These are phyloP conservation scores for Diplazon laetatorius DNA, from an alignment of 2,888 invertebrate genomes.

Conservation along the genomic window DNA sequence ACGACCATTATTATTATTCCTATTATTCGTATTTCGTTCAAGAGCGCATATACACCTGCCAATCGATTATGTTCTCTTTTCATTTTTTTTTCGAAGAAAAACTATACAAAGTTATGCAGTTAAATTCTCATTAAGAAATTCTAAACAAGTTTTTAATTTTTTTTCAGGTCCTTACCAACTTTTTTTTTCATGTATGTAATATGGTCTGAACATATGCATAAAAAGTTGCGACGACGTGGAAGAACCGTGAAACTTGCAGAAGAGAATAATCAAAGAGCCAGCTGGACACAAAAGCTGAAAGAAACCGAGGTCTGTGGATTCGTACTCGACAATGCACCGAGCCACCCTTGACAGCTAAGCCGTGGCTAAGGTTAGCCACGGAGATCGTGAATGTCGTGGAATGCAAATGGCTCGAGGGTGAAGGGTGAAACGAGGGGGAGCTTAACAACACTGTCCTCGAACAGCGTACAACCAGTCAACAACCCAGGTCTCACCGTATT, in stretches of 20 bases:
- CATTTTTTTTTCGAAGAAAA: too few species aligned
- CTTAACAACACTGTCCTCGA: slow-evolving; percentile 33
- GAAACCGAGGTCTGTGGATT: neutral
- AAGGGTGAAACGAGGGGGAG: slow-evolving; percentile 57
- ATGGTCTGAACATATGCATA: too few species aligned
- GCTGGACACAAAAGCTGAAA: slow-evolving; percentile 5
- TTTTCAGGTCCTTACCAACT: too few species aligned
- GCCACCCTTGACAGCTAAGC: slow-evolving; percentile 21
- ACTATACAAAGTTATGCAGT: too few species aligned
- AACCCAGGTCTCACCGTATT: neutral
- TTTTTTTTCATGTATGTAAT: too few species aligned
- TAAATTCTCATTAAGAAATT: too few species aligned
- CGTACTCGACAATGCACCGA: slow-evolving; percentile 2
- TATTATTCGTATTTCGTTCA: too few species aligned
- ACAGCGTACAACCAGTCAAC: slow-evolving; percentile 30
- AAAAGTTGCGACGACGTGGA: too few species aligned
- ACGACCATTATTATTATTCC: too few species aligned
- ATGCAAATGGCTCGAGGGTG: slow-evolving; percentile 69
- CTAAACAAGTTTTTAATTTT: too few species aligned
- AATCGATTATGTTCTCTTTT: too few species aligned
- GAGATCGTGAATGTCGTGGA: slow-evolving; percentile 51
- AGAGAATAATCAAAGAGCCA: neutral
- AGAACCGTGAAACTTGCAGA: neutral
- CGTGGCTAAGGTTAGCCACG: slow-evolving; percentile 1
- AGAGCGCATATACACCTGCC: too few species aligned